These are phyloP conservation scores for Dasypus novemcinctus DNA, from an alignment of 2,113 vertebrate genomes.

Conservation along the genomic window DNA sequence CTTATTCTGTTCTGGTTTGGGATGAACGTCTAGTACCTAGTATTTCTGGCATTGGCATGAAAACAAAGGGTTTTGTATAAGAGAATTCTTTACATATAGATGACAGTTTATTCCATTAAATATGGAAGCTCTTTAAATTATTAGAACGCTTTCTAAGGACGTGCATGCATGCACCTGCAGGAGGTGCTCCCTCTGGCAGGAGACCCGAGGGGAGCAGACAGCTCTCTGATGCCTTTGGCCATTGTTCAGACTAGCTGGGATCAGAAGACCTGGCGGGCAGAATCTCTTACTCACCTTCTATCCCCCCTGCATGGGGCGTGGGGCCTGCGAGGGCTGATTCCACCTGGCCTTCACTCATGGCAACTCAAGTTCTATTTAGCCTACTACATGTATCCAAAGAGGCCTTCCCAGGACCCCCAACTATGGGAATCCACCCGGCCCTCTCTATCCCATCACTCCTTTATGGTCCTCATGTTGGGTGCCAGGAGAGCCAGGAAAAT, in stretches of 20 bases:
- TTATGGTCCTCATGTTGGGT: too few species aligned
- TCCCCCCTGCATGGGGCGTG: background rate
- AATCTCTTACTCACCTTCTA: too few species aligned
- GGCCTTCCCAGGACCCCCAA: background rate
- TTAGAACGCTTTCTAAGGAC: background rate
- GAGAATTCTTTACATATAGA: background rate
- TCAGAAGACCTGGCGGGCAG: background rate
- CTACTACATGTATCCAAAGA: background rate
- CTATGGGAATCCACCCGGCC: background rate
- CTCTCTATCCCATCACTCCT: background rate
- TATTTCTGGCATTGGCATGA: background rate
- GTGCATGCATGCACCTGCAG: background rate
- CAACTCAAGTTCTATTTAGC: background rate
- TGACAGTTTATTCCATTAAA: background rate
- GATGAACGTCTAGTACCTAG: background rate
- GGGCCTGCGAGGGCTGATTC: too few species aligned
- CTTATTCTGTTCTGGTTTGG: background rate
- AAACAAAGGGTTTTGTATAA: background rate
- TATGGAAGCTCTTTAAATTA: background rate
- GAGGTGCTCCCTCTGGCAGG: background rate
- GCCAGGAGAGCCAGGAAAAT: background rate
- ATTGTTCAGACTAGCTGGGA: background rate
- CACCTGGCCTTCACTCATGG: accelerated
- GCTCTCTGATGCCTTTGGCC: accelerated
- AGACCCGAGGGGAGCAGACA: background rate